Percentiles rank a stretch among this genome's conserved stretches.
Evolutionary conservation across 2,113 vertebrate genomes (phyloP).

Genomic region (Channa maculata): DNA sequence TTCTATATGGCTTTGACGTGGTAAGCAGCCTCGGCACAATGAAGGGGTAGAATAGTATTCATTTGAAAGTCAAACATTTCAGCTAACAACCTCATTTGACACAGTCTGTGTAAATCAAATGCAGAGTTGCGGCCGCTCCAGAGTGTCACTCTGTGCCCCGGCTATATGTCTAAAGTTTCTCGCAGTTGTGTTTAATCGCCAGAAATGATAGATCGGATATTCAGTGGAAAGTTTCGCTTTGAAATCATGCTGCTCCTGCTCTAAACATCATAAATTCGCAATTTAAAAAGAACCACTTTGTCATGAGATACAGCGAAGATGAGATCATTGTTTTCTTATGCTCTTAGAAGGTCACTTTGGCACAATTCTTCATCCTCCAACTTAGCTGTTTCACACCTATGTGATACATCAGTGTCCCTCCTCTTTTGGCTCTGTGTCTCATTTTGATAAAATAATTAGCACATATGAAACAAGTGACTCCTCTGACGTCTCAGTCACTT

Average conservation of each 20-base stretch:
- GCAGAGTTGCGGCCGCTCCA: background rate
- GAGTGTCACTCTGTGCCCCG: background rate
- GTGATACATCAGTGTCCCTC: slow-evolving; percentile 46
- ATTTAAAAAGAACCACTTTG: slow-evolving; percentile 28
- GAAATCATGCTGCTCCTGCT: background rate
- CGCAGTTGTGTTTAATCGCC: slow-evolving; percentile 16
- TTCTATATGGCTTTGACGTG: slow-evolving; percentile 52
- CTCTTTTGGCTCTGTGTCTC: slow-evolving; percentile 38
- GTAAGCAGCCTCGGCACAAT: slow-evolving; percentile 42
- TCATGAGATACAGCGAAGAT: slow-evolving; percentile 39
- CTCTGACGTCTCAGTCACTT: slow-evolving; percentile 29
- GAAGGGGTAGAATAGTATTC: slow-evolving; percentile 45
- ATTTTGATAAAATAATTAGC: slow-evolving; percentile 71
- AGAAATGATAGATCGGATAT: slow-evolving; percentile 31
- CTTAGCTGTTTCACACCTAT: slow-evolving; percentile 15
- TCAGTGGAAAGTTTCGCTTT: slow-evolving; percentile 33
- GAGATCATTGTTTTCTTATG: slow-evolving; percentile 62
- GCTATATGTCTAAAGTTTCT: slow-evolving; percentile 15
- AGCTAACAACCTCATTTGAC: slow-evolving; percentile 54
- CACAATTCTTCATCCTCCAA: slow-evolving; percentile 41
- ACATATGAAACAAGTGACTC: slow-evolving; percentile 39
- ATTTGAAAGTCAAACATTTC: slow-evolving; percentile 70
- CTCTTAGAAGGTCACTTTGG: slow-evolving; percentile 51
- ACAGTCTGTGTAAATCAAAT: slow-evolving; percentile 33
- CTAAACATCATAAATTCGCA: slow-evolving; percentile 23